Conservation (phyloP, 2,797 vertebrate genomes). For the Sebastes vulpes region DNA sequence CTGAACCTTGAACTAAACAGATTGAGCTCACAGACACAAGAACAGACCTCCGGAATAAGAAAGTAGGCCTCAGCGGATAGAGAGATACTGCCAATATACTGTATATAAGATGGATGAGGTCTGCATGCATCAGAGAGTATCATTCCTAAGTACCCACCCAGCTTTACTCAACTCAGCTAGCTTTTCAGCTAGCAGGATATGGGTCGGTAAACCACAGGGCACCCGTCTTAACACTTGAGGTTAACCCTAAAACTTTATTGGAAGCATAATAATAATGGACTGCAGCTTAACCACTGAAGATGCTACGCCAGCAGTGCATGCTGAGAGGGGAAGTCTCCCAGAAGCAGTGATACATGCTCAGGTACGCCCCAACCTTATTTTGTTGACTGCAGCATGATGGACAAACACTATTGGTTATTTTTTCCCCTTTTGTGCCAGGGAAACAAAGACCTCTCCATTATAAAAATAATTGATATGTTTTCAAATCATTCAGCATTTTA, state of each 20-base stretch:
- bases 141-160: neutral
- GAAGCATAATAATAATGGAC: neutral
- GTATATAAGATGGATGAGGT: neutral
- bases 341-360: neutral
- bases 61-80: conserved; percentile 3
- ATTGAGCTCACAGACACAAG: conserved; percentile 30
- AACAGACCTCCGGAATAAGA: conserved; percentile 23
- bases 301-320: neutral
- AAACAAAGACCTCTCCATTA: too few species aligned
- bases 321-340: neutral
- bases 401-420: neutral
- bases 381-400: neutral
- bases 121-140: neutral
- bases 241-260: neutral
- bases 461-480: too few species aligned
- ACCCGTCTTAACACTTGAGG: neutral
- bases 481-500: too few species aligned
- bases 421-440: too few species aligned
- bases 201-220: neutral
- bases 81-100: neutral
- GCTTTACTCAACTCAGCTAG: neutral
- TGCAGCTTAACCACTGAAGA: neutral
- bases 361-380: neutral
- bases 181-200: neutral
- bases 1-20: conserved; percentile 61